Conservation (phyloP, 2,888 invertebrate species). For the Macaria notata region DNA sequence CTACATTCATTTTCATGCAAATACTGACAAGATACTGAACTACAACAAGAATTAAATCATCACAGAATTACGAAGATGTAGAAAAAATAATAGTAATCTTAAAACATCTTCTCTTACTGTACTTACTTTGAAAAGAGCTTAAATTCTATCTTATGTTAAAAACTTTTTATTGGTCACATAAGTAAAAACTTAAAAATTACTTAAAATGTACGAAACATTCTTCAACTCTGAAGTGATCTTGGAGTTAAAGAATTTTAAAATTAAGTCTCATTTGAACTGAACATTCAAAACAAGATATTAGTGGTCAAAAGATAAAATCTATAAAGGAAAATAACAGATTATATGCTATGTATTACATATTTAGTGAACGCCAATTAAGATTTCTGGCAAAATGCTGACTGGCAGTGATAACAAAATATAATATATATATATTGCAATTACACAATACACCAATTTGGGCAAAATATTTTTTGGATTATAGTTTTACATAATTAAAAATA, state of each 20-base stretch:
- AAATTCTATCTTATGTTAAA: constrained; percentile 65
- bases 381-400: constrained; percentile 61
- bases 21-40: constrained; percentile 71
- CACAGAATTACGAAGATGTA: constrained; percentile 77
- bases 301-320: constrained; percentile 36
- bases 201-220: constrained; percentile 59
- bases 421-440: constrained; percentile 55
- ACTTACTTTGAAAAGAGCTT: constrained; percentile 59
- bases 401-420: constrained; percentile 58
- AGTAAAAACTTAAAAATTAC: constrained; percentile 70
- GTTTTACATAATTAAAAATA: constrained; percentile 14
- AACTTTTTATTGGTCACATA: constrained; percentile 72
- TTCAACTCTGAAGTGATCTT: constrained; percentile 2
- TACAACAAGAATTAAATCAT: constrained; percentile 74
- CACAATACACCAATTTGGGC: constrained; percentile 53
- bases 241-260: constrained; percentile 56
- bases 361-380: constrained; percentile 41
- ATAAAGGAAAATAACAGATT: constrained; percentile 28
- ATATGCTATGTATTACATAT: constrained; percentile 26
- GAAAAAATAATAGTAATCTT: constrained; percentile 61
- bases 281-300: constrained; percentile 27
- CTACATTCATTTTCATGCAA: constrained; percentile 75
- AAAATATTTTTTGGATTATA: constrained; percentile 26
- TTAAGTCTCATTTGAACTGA: constrained; percentile 37
- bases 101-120: constrained; percentile 68